Evolutionary conservation across 2,113 vertebrate genomes (phyloP), one percentile per base, ranked within the genome.

Genomic region (Planiliza haematocheilus): DNA sequence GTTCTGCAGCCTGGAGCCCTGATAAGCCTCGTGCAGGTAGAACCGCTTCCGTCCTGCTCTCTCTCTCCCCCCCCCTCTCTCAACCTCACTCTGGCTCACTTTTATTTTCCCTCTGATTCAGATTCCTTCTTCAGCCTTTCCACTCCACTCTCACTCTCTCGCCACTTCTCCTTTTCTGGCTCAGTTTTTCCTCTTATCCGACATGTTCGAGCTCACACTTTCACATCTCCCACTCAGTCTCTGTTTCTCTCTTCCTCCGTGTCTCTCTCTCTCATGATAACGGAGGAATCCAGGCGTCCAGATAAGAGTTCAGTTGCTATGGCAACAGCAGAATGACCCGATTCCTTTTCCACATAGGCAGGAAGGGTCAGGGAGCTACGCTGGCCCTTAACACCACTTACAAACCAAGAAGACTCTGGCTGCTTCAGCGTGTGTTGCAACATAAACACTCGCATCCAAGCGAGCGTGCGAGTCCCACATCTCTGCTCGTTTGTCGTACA

Each of bases 21-120:
- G 94, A 94, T 94, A 94, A 94, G 88, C 85, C 90, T 86, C 49
- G 66, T 88, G 87, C 92, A 94, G 93, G 93, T 94, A 94, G 78
- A 83, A 80, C 76, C 2, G 61, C 85, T 92, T 90, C 91, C 64
- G 70, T 81, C 77, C 80, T 61, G n/a, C 68, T 21, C 80, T 70
- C 58, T 20, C 75, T 62, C 77, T 13, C 61, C 76, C 72, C 38
- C 76, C 36, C 52, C 16, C 38, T 46, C 66, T 71, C 72, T 71
- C 43, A 67, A 39, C n/a, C 77, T 74, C 70, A 17, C 61, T 62
- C 76, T 83, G 12, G n/a, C 83, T 85, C 69, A 60, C 78, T 79
- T 39, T 69, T 68, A 50, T 77, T 74, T 69, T 73, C 43, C 34
- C 45, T 69, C 67, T 68, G 17, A 72, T 67, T 70, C 70, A 56